A percentile compares a stretch with the other conserved stretches of the same genome.
Evolutionary conservation across 2,888 invertebrate genomes (phyloP).

Genomic region (Leptopilina drosophilae): DNA sequence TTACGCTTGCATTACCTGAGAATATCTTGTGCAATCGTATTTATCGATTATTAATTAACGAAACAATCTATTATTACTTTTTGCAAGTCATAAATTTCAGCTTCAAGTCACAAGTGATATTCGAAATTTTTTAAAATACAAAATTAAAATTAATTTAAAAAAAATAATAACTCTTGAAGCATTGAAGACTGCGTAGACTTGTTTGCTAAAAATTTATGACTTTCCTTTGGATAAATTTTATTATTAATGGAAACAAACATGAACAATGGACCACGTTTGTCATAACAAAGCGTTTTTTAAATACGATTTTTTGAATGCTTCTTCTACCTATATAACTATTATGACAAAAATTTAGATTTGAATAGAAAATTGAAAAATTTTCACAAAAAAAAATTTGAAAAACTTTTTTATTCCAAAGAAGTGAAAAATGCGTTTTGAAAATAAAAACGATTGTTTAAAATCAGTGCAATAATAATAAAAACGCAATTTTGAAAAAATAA

Average conservation of each 20-base stretch:
- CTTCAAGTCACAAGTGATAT: conserved; percentile 19
- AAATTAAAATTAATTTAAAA: conserved; percentile 8
- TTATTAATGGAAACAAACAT: conserved; percentile 52
- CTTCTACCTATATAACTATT: neutral
- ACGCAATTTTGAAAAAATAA: neutral
- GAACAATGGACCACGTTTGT: conserved; percentile 72
- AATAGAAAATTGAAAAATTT: conserved; percentile 17
- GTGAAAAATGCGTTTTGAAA: too few species aligned
- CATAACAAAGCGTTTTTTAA: conserved; percentile 64
- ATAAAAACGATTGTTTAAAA: too few species aligned
- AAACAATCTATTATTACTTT: conserved; percentile 35
- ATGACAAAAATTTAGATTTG: conserved; percentile 31
- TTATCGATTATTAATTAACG: conserved; percentile 48
- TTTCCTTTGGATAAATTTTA: conserved; percentile 46
- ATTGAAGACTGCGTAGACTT: conserved; percentile 23
- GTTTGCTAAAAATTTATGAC: conserved; percentile 25
- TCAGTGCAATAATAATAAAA: neutral
- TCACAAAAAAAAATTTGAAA: too few species aligned
- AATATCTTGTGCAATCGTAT: conserved; percentile 61
- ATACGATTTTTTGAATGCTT: conserved; percentile 13
- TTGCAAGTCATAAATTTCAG: conserved; percentile 12
- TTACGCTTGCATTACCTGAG: conserved; percentile 60
- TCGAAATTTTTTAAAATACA: neutral
- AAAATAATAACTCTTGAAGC: neutral
- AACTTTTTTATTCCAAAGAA: neutral